Conservation (phyloP, 2,797 vertebrate species). For the Phyllotis vaccarum region DNA sequence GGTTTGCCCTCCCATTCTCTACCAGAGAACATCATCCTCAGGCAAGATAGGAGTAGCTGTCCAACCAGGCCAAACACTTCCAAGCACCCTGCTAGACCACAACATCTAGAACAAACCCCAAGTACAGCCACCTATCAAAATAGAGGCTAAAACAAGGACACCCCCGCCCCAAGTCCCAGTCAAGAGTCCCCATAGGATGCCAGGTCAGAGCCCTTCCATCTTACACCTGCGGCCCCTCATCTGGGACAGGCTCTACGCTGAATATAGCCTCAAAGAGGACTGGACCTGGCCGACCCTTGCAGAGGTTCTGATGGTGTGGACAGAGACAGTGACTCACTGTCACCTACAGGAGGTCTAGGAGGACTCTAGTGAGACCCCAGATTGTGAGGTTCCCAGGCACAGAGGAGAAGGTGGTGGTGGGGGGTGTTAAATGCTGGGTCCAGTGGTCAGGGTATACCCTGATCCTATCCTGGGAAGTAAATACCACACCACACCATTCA, state of each 20-base stretch:
- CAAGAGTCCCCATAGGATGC: neutral
- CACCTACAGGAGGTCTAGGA: neutral
- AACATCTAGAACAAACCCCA: neutral
- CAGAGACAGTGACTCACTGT: neutral
- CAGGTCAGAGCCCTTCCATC: neutral
- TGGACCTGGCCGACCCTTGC: neutral
- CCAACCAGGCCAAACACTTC: neutral
- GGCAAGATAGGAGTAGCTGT: neutral
- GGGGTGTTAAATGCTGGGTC: neutral
- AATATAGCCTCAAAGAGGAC: neutral
- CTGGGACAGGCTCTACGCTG: neutral
- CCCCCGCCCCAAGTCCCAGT: neutral
- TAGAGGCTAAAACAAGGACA: neutral
- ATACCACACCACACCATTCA: neutral
- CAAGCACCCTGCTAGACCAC: neutral
- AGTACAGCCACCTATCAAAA: neutral
- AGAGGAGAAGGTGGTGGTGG: too few relatives aligned
- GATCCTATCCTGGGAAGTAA: neutral
- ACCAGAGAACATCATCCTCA: too few relatives aligned
- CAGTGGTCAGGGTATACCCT: neutral
- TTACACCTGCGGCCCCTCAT: neutral
- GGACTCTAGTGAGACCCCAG: neutral
- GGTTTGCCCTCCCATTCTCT: neutral
- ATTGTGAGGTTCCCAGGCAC: neutral
- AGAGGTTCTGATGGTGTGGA: neutral